Conservation (phyloP, 2,797 vertebrate genomes). For the Danio tinwini region DNA sequence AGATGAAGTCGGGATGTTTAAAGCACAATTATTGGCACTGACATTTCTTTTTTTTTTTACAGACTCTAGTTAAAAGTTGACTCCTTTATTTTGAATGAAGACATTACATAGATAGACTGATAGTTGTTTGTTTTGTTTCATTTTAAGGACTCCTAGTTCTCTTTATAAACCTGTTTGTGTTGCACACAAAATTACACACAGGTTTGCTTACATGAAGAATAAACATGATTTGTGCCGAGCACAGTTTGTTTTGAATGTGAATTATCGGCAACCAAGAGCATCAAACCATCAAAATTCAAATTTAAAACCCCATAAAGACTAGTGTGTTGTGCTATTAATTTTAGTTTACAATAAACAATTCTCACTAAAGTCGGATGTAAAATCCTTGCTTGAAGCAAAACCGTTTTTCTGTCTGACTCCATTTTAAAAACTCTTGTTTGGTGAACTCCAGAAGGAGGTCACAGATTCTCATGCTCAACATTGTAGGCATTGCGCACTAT, state of each 20-base stretch:
- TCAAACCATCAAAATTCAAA: slow-evolving; percentile 25
- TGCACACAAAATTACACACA: not conserved
- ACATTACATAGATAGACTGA: not conserved
- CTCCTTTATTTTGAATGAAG: too few relatives aligned
- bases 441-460: slow-evolving; percentile 9
- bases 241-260: not conserved
- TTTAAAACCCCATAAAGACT: not conserved
- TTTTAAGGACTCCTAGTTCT: not conserved
- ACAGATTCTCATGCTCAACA: slow-evolving; percentile 29
- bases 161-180: not conserved
- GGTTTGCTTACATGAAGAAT: not conserved
- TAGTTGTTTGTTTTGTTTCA: not conserved
- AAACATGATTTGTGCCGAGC: not conserved
- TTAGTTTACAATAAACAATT: slow-evolving; percentile 4
- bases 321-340: not conserved
- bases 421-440: slow-evolving; percentile 29
- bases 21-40: too few relatives aligned
- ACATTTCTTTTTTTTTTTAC: too few relatives aligned
- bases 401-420: slow-evolving; percentile 2
- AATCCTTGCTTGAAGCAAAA: slow-evolving; percentile 10
- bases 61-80: too few relatives aligned
- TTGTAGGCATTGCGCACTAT: slow-evolving; percentile 32
- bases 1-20: too few relatives aligned
- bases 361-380: not conserved
- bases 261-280: not conserved